A percentile compares a stretch with the other conserved stretches of the same genome.
Conservation (phyloP, 2,113 vertebrate genomes). For the Microcebus murinus region DNA sequence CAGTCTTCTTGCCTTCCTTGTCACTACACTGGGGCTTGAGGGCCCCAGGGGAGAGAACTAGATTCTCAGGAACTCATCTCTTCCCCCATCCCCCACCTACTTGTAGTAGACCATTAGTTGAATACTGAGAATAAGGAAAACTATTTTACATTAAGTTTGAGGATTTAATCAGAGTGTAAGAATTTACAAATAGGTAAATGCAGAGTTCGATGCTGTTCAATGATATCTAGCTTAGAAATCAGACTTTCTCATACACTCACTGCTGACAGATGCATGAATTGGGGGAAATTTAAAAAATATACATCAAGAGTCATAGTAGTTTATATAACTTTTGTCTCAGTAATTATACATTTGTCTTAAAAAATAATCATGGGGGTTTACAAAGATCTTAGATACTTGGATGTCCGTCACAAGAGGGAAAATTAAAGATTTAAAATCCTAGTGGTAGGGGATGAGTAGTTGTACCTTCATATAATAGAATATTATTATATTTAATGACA, state of each 20-base stretch:
- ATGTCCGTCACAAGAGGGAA: neutral
- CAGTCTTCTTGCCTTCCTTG: neutral
- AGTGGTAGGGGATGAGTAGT: neutral
- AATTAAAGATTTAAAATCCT: neutral
- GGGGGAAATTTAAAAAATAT: neutral
- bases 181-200: neutral
- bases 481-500: constrained; percentile 37
- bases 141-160: neutral
- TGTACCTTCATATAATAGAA: neutral
- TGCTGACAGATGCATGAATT: neutral
- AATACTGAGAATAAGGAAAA: neutral
- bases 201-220: neutral
- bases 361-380: constrained; percentile 1
- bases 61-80: neutral
- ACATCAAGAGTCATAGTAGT: neutral
- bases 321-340: neutral
- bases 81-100: neutral
- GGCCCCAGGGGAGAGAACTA: neutral
- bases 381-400: constrained; percentile 21
- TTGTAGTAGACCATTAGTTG: neutral
- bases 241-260: neutral
- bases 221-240: neutral
- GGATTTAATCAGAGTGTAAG: neutral
- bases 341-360: constrained; percentile 6
- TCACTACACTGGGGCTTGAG: neutral